Evolutionary conservation across 2,113 vertebrate species (phyloP).

Genomic region (Vulpes ferrilata): DNA sequence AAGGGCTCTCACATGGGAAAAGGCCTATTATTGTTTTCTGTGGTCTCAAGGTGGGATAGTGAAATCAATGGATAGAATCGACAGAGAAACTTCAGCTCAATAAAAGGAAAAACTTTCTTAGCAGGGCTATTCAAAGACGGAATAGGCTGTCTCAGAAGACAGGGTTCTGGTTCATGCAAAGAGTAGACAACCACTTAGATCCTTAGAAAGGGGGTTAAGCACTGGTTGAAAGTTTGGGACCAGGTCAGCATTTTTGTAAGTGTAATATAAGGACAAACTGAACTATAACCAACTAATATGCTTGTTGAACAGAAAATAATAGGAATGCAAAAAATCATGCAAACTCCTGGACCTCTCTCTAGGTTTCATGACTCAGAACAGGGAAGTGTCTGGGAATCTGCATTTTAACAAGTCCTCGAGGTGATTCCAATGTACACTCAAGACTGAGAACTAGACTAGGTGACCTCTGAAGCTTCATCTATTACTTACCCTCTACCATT

Average conservation of each 20-base stretch:
- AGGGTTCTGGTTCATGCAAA: neutral
- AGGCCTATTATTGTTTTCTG: neutral
- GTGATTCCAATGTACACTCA: neutral
- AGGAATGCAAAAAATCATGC: conserved; percentile 42
- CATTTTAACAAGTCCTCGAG: neutral
- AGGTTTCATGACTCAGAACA: neutral
- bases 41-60: neutral
- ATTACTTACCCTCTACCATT: neutral
- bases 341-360: neutral
- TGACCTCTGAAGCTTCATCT: neutral
- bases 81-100: conserved; percentile 35
- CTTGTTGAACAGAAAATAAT: conserved; percentile 31
- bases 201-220: neutral
- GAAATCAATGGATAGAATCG: neutral
- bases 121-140: conserved; percentile 17
- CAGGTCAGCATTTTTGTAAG: neutral
- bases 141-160: neutral
- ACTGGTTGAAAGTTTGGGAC: neutral
- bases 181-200: neutral
- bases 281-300: neutral
- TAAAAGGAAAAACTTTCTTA: neutral
- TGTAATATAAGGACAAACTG: neutral
- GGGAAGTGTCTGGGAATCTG: neutral
- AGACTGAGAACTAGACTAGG: neutral
- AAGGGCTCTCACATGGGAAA: conserved; percentile 24